Percentiles rank a stretch among this genome's conserved stretches.
Evolutionary conservation across 2,797 vertebrate species (phyloP).

Genomic region (Labeo calbasu): DNA sequence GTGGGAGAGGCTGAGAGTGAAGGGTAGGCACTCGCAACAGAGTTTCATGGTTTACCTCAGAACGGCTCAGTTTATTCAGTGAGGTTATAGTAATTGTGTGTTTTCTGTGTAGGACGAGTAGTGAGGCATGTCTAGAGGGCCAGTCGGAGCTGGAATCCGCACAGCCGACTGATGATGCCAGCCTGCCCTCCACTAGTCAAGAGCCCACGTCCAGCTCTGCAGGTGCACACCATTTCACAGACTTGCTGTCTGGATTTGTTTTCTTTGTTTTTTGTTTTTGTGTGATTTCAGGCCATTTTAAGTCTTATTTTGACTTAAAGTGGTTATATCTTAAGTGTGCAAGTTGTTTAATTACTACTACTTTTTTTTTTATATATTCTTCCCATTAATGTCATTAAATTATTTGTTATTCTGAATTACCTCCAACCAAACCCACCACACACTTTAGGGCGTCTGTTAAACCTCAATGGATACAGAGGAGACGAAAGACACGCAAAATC

Average conservation of each 20-base stretch:
- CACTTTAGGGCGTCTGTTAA: too few species aligned
- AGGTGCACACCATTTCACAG: conserved; percentile 70
- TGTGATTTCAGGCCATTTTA: too few species aligned
- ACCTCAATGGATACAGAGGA: too few species aligned
- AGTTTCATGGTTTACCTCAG: background rate
- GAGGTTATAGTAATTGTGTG: background rate
- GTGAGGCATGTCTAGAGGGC: conserved; percentile 87
- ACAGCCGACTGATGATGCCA: conserved; percentile 87
- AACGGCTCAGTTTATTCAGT: conserved; percentile 11
- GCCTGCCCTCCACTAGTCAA: conserved; percentile 94
- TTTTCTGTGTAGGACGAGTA: conserved; percentile 69
- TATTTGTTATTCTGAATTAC: too few species aligned
- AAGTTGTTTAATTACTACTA: too few species aligned
- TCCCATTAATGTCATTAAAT: too few species aligned
- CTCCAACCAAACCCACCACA: too few species aligned
- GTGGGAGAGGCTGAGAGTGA: conserved; percentile 90
- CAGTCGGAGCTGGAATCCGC: conserved; percentile 86
- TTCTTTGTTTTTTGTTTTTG: background rate
- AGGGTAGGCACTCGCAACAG: conserved; percentile 72
- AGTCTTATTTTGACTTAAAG: too few species aligned
- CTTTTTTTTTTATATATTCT: background rate
- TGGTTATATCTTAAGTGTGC: too few species aligned
- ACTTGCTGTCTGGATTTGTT: background rate
- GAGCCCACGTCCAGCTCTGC: conserved; percentile 87
- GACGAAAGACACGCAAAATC: too few species aligned